phyloP scores from a whole-genome alignment of 2,797 vertebrate genomes.

The Pristis pectinata region DNA sequence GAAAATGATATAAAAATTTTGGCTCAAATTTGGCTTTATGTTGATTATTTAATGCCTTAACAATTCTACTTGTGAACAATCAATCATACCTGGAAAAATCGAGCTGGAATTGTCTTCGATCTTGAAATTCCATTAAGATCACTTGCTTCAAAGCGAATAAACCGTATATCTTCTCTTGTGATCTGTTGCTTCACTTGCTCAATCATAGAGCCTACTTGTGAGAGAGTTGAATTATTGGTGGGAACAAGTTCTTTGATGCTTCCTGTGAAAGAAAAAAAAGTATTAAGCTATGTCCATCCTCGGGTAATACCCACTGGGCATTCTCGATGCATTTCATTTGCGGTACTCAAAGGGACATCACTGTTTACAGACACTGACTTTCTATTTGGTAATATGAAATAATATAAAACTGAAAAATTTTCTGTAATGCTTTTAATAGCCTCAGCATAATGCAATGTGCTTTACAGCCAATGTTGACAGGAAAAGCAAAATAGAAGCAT shows the following conservation, averaged over 20 bases:
- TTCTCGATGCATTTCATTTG: too few relatives aligned
- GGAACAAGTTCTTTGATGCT: conserved; percentile 49
- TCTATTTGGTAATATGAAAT: too few relatives aligned
- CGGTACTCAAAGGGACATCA: too few relatives aligned
- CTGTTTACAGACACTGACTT: too few relatives aligned
- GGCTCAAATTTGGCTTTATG: neutral
- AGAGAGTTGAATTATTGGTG: conserved; percentile 52
- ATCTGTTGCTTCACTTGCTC: conserved; percentile 86
- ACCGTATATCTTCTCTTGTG: conserved; percentile 71
- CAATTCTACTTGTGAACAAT: conserved; percentile 40
- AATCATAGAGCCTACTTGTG: conserved; percentile 62
- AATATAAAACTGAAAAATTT: too few relatives aligned
- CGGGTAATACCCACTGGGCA: too few relatives aligned
- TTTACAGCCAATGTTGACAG: too few relatives aligned
- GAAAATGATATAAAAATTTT: neutral
- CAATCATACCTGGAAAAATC: conserved; percentile 77
- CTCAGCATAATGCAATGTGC: too few relatives aligned
- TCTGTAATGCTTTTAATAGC: too few relatives aligned
- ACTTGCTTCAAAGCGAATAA: conserved; percentile 84
- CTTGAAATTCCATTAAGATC: conserved; percentile 87
- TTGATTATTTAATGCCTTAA: neutral
- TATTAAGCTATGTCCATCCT: neutral
- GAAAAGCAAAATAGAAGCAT: too few relatives aligned
- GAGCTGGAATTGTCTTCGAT: conserved; percentile 82
- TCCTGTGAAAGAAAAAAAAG: conserved; percentile 52